Evolutionary conservation across 1,140 invertebrate genomes (phyloP).

Genomic region (Zeugodacus cucurbitae): DNA sequence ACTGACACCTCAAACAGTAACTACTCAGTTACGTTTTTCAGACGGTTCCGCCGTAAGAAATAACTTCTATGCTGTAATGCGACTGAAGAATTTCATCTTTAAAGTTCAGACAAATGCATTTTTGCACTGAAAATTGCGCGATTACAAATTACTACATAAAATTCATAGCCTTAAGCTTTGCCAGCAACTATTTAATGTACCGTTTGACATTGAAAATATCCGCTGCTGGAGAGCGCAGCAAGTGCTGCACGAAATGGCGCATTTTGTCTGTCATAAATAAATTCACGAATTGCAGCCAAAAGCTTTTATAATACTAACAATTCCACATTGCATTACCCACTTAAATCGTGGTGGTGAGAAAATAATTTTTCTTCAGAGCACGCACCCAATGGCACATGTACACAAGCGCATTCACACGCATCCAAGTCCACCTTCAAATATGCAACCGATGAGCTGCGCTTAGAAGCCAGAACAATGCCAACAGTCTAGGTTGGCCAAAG

Average conservation of each 20-base stretch:
- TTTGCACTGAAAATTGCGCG: too few species aligned
- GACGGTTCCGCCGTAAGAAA: too few species aligned
- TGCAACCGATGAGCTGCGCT: background rate
- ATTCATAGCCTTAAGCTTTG: too few species aligned
- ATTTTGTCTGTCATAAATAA: conserved; percentile 23
- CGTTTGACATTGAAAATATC: conserved; percentile 4
- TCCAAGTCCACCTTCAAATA: background rate
- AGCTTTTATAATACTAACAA: conserved; percentile 8
- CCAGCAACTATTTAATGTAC: too few species aligned
- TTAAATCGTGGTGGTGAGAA: background rate
- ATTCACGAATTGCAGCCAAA: background rate
- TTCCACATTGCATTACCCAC: background rate
- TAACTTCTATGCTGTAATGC: too few species aligned
- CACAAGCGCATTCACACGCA: too few species aligned
- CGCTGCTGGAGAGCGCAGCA: background rate
- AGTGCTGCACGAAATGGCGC: background rate
- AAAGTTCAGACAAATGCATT: too few species aligned
- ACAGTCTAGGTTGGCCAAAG: background rate
- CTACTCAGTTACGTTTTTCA: too few species aligned
- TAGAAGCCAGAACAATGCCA: conserved; percentile 1
- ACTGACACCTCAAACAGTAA: too few species aligned
- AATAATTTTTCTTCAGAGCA: background rate
- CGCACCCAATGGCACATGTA: background rate
- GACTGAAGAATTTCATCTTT: too few species aligned
- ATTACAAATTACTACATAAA: too few species aligned